These are phyloP conservation scores for Nicator chloris DNA, from an alignment of 2,113 vertebrate genomes.

Conservation along the genomic window DNA sequence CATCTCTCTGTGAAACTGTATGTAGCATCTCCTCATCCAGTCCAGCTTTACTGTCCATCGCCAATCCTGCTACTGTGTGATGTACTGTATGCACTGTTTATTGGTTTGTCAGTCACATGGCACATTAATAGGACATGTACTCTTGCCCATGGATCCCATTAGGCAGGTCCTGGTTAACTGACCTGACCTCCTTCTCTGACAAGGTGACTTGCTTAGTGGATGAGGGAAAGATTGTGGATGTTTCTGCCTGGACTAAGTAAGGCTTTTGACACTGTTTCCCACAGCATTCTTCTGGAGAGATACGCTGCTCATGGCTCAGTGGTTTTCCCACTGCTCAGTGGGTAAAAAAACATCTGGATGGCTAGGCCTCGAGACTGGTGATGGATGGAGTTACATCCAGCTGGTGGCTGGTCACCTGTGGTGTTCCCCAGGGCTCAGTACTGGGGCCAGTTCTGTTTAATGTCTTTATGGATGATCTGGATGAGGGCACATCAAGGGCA, in stretches of 20 bases:
- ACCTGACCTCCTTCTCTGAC: not conserved
- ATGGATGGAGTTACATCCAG: not conserved
- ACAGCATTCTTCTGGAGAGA: not conserved
- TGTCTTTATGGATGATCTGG: not conserved
- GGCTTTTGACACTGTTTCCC: not conserved
- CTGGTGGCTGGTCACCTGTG: not conserved
- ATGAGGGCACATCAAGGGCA: not conserved
- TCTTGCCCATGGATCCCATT: not conserved
- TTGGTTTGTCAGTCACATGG: not conserved
- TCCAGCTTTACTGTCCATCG: not conserved
- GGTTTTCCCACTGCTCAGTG: not conserved
- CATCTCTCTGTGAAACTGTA: not conserved
- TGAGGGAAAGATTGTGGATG: not conserved
- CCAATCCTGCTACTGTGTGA: rapidly evolving
- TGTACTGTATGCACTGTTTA: not conserved
- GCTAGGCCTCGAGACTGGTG: rapidly evolving
- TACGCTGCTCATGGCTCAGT: not conserved
- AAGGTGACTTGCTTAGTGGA: not conserved
- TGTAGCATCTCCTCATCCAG: not conserved
- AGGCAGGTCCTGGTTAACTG: not conserved
- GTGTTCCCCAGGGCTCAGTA: not conserved
- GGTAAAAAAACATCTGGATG: not conserved
- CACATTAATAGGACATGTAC: not conserved
- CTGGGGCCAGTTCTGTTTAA: not conserved
- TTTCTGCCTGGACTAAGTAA: not conserved